Evolutionary conservation across 2,797 vertebrate genomes (phyloP).

Genomic region (Crenichthys baileyi): DNA sequence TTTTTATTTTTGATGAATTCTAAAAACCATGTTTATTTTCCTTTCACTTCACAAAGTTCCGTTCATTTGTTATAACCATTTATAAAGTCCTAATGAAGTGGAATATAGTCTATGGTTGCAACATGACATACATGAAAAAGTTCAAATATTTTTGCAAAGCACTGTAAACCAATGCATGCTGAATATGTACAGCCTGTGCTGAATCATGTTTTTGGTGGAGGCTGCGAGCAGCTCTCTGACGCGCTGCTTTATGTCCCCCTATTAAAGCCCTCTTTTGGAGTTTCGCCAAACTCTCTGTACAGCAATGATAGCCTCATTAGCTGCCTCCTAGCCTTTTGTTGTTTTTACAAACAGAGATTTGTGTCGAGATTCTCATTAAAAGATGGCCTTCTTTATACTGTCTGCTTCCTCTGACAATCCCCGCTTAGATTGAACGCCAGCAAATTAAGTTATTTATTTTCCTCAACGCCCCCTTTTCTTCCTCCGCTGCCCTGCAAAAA

Average conservation of each 20-base stretch:
- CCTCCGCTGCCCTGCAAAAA: constrained; percentile 58
- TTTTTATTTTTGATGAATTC: neutral
- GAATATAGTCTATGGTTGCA: neutral
- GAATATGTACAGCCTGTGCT: constrained; percentile 18
- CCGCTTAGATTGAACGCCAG: constrained; percentile 77
- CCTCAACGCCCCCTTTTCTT: constrained; percentile 53
- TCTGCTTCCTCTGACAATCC: constrained; percentile 72
- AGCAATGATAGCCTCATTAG: constrained; percentile 83
- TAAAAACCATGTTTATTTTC: neutral
- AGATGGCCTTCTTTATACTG: constrained; percentile 76
- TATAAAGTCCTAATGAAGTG: too few relatives aligned
- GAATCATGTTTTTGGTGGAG: constrained; percentile 46
- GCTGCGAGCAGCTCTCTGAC: constrained; percentile 70
- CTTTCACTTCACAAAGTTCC: neutral
- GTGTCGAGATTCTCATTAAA: constrained; percentile 83
- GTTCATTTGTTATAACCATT: neutral
- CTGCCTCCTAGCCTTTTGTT: constrained; percentile 79
- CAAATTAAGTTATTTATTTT: constrained; percentile 75
- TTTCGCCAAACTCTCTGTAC: constrained; percentile 74
- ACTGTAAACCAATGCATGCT: neutral
- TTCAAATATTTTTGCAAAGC: neutral
- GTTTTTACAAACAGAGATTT: constrained; percentile 80
- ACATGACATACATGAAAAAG: neutral
- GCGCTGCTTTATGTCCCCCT: constrained; percentile 73
- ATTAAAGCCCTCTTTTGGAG: constrained; percentile 77